phyloP scores from a whole-genome alignment of 2,888 invertebrate species.

The Suillia variegata region DNA sequence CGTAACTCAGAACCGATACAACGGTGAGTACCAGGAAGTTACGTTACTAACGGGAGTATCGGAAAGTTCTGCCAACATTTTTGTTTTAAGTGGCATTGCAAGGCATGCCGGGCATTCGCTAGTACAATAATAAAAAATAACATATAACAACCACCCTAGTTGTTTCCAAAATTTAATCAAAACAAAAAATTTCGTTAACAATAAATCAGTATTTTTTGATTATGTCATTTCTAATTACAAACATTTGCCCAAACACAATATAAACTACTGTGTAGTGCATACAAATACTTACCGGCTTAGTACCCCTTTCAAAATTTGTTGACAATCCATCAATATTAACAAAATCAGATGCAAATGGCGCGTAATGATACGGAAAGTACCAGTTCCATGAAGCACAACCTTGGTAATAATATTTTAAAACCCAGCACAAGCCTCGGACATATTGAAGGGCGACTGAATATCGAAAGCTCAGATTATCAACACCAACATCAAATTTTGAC shows the following conservation, averaged over 20 bases:
- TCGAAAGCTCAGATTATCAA: slow-evolving; percentile 82
- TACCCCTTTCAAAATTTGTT: slow-evolving; percentile 85
- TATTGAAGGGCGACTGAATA: slow-evolving; percentile 92
- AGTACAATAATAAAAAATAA: no score
- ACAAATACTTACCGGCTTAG: slow-evolving; percentile 81
- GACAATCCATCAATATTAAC: slow-evolving; percentile 85
- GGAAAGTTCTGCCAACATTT: no score
- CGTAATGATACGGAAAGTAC: slow-evolving; percentile 99
- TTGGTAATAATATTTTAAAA: slow-evolving; percentile 97
- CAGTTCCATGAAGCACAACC: slow-evolving; percentile 99
- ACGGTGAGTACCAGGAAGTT: no score
- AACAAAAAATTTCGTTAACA: neutral
- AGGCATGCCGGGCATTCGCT: no score
- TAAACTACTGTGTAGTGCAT: no score
- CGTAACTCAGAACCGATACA: no score
- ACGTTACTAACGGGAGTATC: no score
- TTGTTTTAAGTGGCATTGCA: no score
- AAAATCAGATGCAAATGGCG: slow-evolving; percentile 99
- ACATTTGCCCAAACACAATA: no score
- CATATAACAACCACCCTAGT: no score
- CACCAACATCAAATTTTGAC: slow-evolving; percentile 84
- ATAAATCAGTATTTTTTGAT: no score
- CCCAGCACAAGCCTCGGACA: slow-evolving; percentile 97
- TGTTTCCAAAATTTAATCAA: neutral
- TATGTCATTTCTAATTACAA: no score